Conservation (phyloP, 2,113 vertebrate species). For the Trichechus manatus region DNA sequence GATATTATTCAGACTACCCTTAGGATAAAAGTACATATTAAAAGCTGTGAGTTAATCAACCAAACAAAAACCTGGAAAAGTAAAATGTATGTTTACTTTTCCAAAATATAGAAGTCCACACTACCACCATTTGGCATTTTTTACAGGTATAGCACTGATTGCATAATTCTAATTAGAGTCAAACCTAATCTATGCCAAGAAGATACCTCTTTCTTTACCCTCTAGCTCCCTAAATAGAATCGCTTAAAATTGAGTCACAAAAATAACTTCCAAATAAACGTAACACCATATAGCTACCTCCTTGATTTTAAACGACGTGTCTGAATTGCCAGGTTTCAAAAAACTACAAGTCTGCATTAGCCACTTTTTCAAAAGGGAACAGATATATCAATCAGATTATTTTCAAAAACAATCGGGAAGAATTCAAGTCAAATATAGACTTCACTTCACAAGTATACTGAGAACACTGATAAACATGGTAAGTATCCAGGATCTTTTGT, state of each 20-base stretch:
- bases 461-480: not conserved
- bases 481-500: not conserved
- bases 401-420: not conserved
- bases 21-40: not conserved
- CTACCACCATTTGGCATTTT: not conserved
- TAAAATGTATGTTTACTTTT: not conserved
- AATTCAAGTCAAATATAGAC: not conserved
- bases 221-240: not conserved
- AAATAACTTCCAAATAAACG: constrained; percentile 52
- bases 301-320: not conserved
- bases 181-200: not conserved
- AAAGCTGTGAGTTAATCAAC: not conserved
- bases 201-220: not conserved
- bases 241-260: not conserved
- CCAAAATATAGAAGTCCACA: constrained; percentile 3
- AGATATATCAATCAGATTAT: not conserved
- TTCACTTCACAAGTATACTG: not conserved
- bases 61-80: constrained; percentile 39
- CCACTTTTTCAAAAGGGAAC: not conserved
- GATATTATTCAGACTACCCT: constrained; percentile 4
- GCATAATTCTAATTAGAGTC: not conserved
- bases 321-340: not conserved
- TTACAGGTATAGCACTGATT: not conserved
- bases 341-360: not conserved
- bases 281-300: not conserved